Evolutionary conservation across 2,888 invertebrate genomes (phyloP).

Genomic region (Hyposoter dolosus): DNA sequence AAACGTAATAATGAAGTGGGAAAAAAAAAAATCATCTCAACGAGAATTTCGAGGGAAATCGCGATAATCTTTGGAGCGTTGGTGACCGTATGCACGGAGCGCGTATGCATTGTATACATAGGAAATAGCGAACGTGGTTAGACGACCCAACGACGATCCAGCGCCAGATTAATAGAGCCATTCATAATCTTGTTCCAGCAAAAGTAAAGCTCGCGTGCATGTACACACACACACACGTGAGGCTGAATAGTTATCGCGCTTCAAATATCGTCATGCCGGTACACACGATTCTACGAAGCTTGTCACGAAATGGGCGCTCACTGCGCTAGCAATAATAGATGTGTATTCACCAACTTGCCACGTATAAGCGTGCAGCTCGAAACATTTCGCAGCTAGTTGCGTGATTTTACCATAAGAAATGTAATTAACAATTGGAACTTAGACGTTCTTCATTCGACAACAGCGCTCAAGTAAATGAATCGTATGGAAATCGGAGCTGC

Average conservation of each 20-base stretch:
- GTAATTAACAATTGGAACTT: not conserved
- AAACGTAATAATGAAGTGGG: not conserved
- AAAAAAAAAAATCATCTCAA: constrained; percentile 9
- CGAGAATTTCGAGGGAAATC: constrained; percentile 64
- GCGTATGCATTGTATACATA: constrained; percentile 23
- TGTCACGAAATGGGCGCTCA: constrained; percentile 47
- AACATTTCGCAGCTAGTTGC: constrained; percentile 1
- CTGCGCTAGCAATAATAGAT: constrained; percentile 15
- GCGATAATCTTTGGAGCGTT: constrained; percentile 68
- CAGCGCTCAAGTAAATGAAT: not conserved
- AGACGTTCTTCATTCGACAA: not conserved
- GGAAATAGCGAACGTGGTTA: constrained; percentile 36
- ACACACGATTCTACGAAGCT: not conserved
- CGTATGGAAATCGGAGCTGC: not conserved
- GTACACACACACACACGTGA: not conserved
- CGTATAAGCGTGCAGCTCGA: not conserved
- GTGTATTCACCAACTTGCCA: constrained; percentile 13
- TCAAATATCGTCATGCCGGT: constrained; percentile 34
- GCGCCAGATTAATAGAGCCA: constrained; percentile 75
- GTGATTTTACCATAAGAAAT: not conserved
- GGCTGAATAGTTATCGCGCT: constrained; percentile 32
- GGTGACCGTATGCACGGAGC: constrained; percentile 48
- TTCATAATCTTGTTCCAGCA: constrained; percentile 72
- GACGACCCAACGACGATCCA: constrained; percentile 50
- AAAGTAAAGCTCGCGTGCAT: constrained; percentile 60